phyloP scores from a whole-genome alignment of 2,888 invertebrate species.

The Peribatodes rhomboidaria region DNA sequence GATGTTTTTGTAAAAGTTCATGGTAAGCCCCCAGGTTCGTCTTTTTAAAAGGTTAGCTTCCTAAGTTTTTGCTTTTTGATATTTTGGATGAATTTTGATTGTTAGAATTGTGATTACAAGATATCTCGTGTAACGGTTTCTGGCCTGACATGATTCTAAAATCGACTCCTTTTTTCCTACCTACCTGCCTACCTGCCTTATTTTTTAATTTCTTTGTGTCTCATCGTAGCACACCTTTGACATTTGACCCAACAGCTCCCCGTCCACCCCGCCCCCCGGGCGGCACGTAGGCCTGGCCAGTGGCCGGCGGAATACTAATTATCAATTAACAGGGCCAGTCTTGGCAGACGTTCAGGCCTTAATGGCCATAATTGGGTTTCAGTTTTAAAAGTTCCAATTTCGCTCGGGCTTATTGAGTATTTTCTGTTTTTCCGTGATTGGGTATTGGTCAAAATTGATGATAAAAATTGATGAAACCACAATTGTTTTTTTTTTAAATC shows the following conservation, averaged over 20 bases:
- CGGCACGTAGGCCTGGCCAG: conserved; percentile 76
- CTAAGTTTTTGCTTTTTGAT: too few relatives aligned
- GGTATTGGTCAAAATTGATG: not conserved
- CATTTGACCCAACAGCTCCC: conserved; percentile 23
- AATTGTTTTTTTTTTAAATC: too few relatives aligned
- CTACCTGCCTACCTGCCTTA: too few relatives aligned
- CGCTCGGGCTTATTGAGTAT: conserved; percentile 10
- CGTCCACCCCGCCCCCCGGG: conserved; percentile 46
- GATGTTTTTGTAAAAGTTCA: too few relatives aligned
- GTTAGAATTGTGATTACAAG: too few relatives aligned
- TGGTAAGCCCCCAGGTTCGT: too few relatives aligned
- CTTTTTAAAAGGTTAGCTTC: too few relatives aligned
- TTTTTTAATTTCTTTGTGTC: not conserved
- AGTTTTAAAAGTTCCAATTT: conserved; percentile 40
- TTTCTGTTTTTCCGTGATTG: not conserved
- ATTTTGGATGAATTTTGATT: too few relatives aligned
- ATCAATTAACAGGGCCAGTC: conserved; percentile 69
- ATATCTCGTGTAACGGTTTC: too few relatives aligned
- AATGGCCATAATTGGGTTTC: conserved; percentile 44
- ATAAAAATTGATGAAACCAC: not conserved
- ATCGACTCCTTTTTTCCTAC: too few relatives aligned
- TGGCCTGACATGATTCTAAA: too few relatives aligned
- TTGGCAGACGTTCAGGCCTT: conserved; percentile 52
- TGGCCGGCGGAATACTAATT: conserved; percentile 77
- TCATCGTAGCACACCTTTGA: conserved; percentile 25